These are phyloP conservation scores for Tangara arthus DNA, from an alignment of 2,797 vertebrate genomes.

Conservation along the genomic window DNA sequence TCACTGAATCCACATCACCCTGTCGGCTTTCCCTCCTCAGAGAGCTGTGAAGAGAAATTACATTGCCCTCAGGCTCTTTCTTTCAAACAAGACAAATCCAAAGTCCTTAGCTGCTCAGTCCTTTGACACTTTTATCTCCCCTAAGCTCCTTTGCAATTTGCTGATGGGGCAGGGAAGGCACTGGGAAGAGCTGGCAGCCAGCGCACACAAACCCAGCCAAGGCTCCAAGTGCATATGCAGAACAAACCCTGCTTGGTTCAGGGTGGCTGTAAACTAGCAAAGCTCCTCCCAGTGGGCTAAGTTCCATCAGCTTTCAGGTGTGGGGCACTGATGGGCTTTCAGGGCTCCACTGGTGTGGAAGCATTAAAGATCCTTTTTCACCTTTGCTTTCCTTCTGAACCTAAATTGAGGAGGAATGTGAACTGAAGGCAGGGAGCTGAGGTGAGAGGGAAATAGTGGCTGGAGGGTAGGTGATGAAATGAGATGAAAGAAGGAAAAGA, in stretches of 20 bases:
- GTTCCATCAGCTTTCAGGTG: background rate
- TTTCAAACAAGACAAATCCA: background rate
- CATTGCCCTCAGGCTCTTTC: background rate
- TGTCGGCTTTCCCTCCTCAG: background rate
- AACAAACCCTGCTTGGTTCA: background rate
- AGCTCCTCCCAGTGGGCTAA: rapidly evolving
- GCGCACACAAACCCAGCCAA: background rate
- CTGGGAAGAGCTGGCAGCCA: background rate
- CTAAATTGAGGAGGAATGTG: background rate
- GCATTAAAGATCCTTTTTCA: background rate
- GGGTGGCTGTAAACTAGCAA: background rate
- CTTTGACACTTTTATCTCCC: background rate
- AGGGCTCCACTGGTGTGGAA: background rate
- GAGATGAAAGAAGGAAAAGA: background rate
- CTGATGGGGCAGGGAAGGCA: background rate
- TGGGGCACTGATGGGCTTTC: too few species aligned
- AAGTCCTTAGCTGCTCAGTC: background rate
- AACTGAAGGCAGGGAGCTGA: background rate
- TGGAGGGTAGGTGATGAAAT: background rate
- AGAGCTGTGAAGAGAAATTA: background rate
- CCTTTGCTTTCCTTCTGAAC: background rate
- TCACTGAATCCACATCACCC: background rate
- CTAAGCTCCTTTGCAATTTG: background rate
- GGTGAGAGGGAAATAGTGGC: background rate
- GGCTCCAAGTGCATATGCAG: background rate